phyloP scores from a whole-genome alignment of 2,888 invertebrate species.

The Netelia virgata region DNA sequence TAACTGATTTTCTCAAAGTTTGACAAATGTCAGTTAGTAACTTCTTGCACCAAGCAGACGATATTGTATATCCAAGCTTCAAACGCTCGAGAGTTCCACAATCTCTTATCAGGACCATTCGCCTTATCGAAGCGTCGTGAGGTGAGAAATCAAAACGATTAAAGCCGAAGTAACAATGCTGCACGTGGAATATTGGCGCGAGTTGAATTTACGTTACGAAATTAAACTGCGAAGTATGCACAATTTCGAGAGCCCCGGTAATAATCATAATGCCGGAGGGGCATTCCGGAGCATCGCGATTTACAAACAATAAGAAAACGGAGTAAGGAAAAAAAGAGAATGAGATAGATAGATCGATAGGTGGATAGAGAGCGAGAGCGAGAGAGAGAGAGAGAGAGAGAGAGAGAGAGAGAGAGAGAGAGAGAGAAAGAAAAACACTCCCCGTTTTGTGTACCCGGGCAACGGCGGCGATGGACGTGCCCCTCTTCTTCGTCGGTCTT shows the following conservation, averaged over 20 bases:
- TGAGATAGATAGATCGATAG: neutral
- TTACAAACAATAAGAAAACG: constrained; percentile 38
- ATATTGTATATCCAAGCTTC: neutral
- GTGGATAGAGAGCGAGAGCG: neutral
- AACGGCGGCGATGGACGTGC: constrained; percentile 15
- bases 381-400: neutral
- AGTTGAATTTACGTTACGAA: constrained; percentile 35
- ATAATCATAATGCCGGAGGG: constrained; percentile 19
- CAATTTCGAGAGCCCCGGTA: constrained; percentile 19
- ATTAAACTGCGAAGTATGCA: constrained; percentile 30
- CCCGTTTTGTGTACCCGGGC: constrained; percentile 27
- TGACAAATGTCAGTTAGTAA: neutral
- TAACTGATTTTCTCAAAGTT: neutral
- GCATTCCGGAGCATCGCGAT: constrained; percentile 41
- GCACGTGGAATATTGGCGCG: neutral
- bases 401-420: neutral
- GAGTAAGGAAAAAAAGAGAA: neutral
- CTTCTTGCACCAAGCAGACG: neutral
- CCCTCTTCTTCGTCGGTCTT: constrained; percentile 20
- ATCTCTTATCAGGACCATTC: neutral
- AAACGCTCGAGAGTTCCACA: neutral
- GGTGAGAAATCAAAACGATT: neutral
- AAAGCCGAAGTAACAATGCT: neutral
- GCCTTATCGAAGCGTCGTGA: neutral
- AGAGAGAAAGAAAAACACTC: constrained; percentile 39